These are phyloP conservation scores for Crotalus horridus DNA, from an alignment of 2,113 vertebrate species.

Conservation along the genomic window DNA sequence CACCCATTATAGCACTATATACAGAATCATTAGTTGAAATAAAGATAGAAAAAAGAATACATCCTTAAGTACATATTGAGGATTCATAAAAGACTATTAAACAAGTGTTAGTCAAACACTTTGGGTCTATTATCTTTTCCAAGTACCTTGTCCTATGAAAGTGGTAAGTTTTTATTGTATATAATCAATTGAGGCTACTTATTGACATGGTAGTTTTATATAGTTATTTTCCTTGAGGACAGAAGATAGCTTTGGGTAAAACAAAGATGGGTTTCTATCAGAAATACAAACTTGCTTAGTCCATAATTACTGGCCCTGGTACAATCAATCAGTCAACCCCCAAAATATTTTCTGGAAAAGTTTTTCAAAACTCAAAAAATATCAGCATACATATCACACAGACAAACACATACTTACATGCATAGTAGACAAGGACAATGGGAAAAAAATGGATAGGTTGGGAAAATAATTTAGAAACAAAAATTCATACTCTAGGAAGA, in stretches of 20 bases:
- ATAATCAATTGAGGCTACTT: not conserved
- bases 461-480: not conserved
- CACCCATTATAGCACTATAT: not conserved
- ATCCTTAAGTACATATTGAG: not conserved
- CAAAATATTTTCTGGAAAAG: not conserved
- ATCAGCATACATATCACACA: not conserved
- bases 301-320: not conserved
- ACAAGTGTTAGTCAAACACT: not conserved
- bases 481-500: not conserved
- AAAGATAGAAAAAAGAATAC: not conserved
- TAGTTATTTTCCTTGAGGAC: not conserved
- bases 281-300: not conserved
- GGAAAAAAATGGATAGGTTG: not conserved
- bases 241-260: not conserved
- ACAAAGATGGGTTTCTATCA: not conserved
- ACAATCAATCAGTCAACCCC: not conserved
- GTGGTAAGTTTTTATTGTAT: not conserved
- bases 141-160: not conserved
- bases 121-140: not conserved
- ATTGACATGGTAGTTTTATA: not conserved
- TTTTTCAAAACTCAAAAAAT: not conserved
- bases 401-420: not conserved
- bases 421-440: not conserved
- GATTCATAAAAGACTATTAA: not conserved
- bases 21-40: not conserved